These are phyloP conservation scores for Luperina testacea DNA, from an alignment of 2,888 invertebrate species.

Conservation along the genomic window DNA sequence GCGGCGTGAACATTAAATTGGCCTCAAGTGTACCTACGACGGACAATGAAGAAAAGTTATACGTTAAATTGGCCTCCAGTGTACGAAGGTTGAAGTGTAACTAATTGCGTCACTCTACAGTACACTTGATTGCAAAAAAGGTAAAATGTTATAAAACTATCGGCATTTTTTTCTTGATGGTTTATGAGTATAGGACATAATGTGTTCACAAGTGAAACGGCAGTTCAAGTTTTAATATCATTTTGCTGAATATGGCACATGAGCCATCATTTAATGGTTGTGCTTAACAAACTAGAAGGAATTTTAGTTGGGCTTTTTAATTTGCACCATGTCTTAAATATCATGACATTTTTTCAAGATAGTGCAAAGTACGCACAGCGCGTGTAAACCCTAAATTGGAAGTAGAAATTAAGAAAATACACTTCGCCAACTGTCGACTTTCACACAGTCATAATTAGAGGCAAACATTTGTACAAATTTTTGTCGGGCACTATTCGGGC, in stretches of 20 bases:
- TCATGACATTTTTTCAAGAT: neutral
- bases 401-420: neutral
- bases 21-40: conserved; percentile 46
- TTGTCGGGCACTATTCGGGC: no score
- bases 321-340: conserved; percentile 3
- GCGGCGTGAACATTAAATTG: conserved; percentile 62
- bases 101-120: conserved; percentile 65
- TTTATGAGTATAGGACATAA: conserved; percentile 54
- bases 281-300: conserved; percentile 54
- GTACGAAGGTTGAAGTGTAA: conserved; percentile 62
- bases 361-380: neutral
- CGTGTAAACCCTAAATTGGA: neutral
- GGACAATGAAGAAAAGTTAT: conserved; percentile 55
- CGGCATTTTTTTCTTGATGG: conserved; percentile 46
- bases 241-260: conserved; percentile 45
- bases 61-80: conserved; percentile 53
- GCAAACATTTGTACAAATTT: no score
- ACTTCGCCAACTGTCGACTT: neutral
- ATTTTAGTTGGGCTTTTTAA: conserved; percentile 30
- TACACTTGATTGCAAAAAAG: conserved; percentile 61
- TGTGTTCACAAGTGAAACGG: conserved; percentile 35
- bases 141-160: conserved; percentile 57
- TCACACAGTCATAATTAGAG: neutral
- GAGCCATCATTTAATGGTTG: conserved; percentile 25
- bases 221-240: conserved; percentile 32